phyloP scores from a whole-genome alignment of 1,140 invertebrate species.

The Linepithema humile region DNA sequence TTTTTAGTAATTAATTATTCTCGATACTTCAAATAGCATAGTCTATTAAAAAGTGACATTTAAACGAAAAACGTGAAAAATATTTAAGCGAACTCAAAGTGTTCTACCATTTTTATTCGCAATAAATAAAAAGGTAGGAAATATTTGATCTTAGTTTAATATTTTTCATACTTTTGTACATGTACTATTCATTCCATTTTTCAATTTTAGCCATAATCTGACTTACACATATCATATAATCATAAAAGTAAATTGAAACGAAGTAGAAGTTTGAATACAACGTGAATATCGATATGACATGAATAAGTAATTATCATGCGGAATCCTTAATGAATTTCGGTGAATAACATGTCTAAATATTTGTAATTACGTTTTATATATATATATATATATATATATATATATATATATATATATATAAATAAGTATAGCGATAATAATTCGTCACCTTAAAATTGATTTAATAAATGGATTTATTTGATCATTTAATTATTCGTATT shows the following conservation, averaged over 20 bases:
- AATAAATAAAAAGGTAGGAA: neutral
- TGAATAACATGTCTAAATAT: neutral
- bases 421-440: no score
- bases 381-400: no score
- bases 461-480: no score
- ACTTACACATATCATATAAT: neutral
- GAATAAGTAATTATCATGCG: neutral
- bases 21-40: no score
- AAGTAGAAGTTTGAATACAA: neutral
- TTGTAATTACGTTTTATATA: neutral
- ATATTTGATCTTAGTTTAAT: neutral
- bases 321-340: slow-evolving; percentile 4
- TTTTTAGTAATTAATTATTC: neutral
- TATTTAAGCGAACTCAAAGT: neutral
- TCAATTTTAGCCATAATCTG: neutral
- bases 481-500: no score
- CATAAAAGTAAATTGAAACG: neutral
- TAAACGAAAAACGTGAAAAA: neutral
- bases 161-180: neutral
- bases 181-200: neutral
- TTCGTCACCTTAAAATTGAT: no score
- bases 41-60: neutral
- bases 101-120: no score
- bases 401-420: neutral
- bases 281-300: neutral